Percentiles rank a stretch among this genome's conserved stretches.
Evolutionary conservation across 1,140 invertebrate species (phyloP).

Genomic region (Drosophila setifemur): DNA sequence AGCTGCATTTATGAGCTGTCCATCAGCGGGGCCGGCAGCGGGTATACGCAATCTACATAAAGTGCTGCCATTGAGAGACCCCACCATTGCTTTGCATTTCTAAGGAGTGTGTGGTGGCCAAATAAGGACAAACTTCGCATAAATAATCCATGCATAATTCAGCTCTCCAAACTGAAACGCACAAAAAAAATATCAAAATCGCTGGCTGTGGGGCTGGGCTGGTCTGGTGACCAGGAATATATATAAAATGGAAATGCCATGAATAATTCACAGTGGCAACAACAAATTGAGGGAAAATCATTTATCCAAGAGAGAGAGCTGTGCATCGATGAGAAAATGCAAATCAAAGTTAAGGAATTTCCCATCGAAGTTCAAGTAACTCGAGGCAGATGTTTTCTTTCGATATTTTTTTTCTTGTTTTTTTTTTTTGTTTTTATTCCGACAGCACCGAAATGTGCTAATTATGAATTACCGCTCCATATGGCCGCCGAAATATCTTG

Average conservation of each 20-base stretch:
- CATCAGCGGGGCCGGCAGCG: conserved; percentile 19
- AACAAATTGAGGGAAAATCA: conserved; percentile 49
- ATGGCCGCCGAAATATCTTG: conserved; percentile 9
- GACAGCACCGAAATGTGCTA: conserved; percentile 10
- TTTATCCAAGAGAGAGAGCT: conserved; percentile 43
- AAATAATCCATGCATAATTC: conserved; percentile 53
- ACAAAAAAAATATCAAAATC: conserved; percentile 21
- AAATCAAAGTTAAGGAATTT: conserved; percentile 30
- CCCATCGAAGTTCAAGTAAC: background rate
- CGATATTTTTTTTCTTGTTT: background rate
- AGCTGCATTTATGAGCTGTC: conserved; percentile 33
- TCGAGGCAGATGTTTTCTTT: conserved; percentile 12
- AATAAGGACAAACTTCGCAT: conserved; percentile 50
- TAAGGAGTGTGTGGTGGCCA: background rate
- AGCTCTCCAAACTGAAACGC: conserved; percentile 12
- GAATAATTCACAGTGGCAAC: conserved; percentile 57
- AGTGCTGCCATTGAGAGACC: background rate
- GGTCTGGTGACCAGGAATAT: conserved; percentile 19
- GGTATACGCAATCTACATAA: conserved; percentile 17
- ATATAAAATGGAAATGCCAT: conserved; percentile 34
- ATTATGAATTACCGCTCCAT: conserved; percentile 26
- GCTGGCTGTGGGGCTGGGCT: background rate
- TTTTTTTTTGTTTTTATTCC: background rate
- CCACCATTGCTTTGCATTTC: conserved; percentile 24
- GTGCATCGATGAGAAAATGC: conserved; percentile 9